Evolutionary conservation across 1,140 invertebrate species (phyloP), one percentile per base, ranked within the genome.

Genomic region (Drosophila baimaii): DNA sequence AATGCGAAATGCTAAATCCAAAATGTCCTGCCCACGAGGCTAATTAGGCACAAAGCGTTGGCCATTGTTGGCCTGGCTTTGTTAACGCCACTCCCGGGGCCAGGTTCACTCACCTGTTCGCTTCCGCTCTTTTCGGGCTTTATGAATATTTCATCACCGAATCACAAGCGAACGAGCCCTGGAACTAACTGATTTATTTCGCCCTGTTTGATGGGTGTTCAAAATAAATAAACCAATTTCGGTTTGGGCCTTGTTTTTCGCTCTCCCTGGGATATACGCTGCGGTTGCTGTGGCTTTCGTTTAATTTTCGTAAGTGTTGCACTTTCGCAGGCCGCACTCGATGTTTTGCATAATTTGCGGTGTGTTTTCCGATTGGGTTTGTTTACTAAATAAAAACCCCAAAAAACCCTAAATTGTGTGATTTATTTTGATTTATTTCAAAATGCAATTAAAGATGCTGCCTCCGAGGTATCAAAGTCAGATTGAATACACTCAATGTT

Each of bases 41-140:
- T 86, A 86, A 86, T 86, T 86, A 86, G 82, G 82, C 83, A 71
- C 81, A 72, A 79, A 89, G 85, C 85, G 64, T 65, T 62, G 63
- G 27, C 80, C 85, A 89, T 89, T 89, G 77, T 58, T 85, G 35
- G 66, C 46, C 66, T n/a, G 56, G 49, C 59, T 79, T 88, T 82
- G 82, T 85, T 77, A 35, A 10, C 63, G 21, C 58, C 61, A 63
- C 62, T 33, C 43, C 13, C 2, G 13, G 29, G 31, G 19, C 37
- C 49, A 25, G 27, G 37, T 49, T 46, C 65, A 35, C 47, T 59
- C 39, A 47, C 54, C 44, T 44, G 61, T 44, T 27, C 56, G 57
- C 52, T 82, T 81, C 79, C 79, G 79, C 68, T 57, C 37, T 54
- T 64, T 35, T 57, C n/a, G n/a, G 77, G 64, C 52, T 56, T 84